Percentiles rank a stretch among this genome's conserved stretches.
phyloP scores from a whole-genome alignment of 2,797 vertebrate genomes.

The Halcyon badia region DNA sequence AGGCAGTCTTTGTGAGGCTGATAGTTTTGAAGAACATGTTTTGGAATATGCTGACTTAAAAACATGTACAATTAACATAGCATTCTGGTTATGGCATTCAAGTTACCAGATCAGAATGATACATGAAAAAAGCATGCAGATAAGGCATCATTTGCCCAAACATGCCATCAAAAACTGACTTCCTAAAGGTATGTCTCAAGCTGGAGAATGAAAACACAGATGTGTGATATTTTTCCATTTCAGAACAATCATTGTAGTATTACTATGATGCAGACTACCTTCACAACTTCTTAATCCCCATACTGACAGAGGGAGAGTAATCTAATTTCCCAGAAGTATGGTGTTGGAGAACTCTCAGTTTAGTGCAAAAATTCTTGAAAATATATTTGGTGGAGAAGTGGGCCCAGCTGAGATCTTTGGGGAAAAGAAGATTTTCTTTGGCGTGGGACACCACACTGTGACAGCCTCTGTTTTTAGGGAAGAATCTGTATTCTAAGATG shows the following conservation, averaged over 20 bases:
- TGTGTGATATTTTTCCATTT: neutral
- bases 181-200: neutral
- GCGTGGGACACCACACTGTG: neutral
- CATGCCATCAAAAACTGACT: slow-evolving; percentile 4
- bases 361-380: neutral
- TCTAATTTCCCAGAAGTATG: neutral
- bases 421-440: neutral
- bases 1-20: neutral
- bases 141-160: slow-evolving; percentile 19
- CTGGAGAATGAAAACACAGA: neutral
- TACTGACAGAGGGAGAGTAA: neutral
- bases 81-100: slow-evolving; percentile 40
- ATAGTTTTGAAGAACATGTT: neutral
- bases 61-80: slow-evolving; percentile 18
- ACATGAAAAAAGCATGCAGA: neutral
- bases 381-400: neutral
- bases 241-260: neutral
- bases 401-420: neutral
- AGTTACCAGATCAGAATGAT: slow-evolving; percentile 4
- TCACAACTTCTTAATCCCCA: neutral
- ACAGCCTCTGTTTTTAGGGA: neutral
- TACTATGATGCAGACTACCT: neutral
- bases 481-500: neutral
- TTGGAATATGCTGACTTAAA: neutral
- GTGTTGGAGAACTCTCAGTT: neutral